phyloP scores from a whole-genome alignment of 2,888 invertebrate genomes.

The Sussaba pulchella region DNA sequence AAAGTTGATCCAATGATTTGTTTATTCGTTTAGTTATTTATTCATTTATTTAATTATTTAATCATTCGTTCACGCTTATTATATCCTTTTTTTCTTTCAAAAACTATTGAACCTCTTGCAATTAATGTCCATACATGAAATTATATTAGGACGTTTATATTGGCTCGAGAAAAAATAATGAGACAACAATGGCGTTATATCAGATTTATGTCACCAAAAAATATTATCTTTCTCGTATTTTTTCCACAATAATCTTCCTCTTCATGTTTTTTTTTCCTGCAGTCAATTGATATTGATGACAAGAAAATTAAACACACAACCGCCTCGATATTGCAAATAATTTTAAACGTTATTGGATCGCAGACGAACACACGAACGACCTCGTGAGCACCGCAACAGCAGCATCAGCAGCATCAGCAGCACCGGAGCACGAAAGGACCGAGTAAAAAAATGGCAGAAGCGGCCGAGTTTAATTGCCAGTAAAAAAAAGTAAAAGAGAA shows the following conservation, averaged over 20 bases:
- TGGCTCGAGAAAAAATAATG: background rate
- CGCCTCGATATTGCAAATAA: background rate
- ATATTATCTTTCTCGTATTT: no score
- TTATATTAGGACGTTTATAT: background rate
- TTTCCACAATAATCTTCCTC: no score
- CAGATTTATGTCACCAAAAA: no score
- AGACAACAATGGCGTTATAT: background rate
- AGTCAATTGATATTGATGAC: no score
- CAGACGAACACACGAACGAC: constrained; percentile 25
- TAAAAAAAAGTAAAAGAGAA: constrained; percentile 46
- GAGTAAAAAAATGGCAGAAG: constrained; percentile 41
- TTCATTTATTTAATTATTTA: background rate
- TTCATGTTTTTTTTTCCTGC: no score
- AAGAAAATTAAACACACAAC: no score
- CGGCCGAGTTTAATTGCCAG: constrained; percentile 56
- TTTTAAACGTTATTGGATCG: background rate
- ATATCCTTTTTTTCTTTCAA: background rate
- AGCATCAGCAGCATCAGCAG: no score
- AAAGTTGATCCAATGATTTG: constrained; percentile 30
- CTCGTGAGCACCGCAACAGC: no score
- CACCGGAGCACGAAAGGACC: background rate
- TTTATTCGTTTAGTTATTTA: background rate
- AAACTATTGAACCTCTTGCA: background rate
- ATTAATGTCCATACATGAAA: background rate
- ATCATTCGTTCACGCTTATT: background rate